A percentile compares a stretch with the other conserved stretches of the same genome.
phyloP scores from a whole-genome alignment of 2,113 vertebrate species.

The Mobula birostris region DNA sequence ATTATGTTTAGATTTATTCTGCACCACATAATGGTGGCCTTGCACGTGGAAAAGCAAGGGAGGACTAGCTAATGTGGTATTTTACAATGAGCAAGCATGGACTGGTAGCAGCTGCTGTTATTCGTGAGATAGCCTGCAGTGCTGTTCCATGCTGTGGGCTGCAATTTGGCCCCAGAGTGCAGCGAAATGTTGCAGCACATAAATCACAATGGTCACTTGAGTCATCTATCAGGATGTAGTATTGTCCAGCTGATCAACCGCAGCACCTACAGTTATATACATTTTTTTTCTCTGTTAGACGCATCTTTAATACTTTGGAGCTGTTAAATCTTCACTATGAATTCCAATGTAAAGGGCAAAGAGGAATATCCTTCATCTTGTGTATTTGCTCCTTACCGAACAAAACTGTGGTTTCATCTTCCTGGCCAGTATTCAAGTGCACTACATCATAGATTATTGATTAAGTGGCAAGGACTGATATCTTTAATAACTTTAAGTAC shows the following conservation, averaged over 20 bases:
- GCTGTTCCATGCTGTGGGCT: neutral
- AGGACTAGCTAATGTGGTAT: neutral
- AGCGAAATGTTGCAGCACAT: neutral
- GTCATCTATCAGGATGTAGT: neutral
- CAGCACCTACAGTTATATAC: neutral
- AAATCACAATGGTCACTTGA: neutral
- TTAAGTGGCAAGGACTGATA: neutral
- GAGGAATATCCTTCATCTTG: neutral
- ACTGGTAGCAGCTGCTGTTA: neutral
- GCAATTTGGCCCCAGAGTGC: neutral
- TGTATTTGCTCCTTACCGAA: neutral
- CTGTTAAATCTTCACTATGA: neutral
- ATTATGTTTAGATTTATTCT: neutral
- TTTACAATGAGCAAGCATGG: neutral
- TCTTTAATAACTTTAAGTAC: constrained; percentile 23
- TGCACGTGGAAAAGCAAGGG: no score
- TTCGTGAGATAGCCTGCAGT: neutral
- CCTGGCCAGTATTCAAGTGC: constrained; percentile 21
- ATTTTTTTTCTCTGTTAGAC: neutral
- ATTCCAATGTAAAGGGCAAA: neutral
- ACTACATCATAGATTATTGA: neutral
- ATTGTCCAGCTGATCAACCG: neutral
- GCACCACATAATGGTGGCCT: neutral
- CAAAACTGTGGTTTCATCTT: constrained; percentile 1
- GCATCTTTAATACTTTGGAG: neutral